Conservation (phyloP, 2,797 vertebrate genomes). For the Lates japonicus region DNA sequence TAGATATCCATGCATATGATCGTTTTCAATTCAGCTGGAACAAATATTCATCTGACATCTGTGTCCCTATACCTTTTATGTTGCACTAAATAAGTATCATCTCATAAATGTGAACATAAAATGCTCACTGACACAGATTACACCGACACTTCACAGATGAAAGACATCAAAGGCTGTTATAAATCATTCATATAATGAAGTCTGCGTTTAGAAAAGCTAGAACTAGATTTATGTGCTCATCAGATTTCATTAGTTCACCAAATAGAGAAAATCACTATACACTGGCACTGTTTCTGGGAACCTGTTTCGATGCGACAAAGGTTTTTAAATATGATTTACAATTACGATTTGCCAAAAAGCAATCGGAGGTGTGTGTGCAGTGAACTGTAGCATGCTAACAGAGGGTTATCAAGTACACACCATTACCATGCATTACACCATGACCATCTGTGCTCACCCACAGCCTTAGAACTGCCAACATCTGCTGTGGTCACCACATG, state of each 20-base stretch:
- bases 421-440: slow-evolving; percentile 1
- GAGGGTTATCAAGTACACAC: not conserved
- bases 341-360: not conserved
- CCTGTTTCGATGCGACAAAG: not conserved
- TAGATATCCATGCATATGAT: not conserved
- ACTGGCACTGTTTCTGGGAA: not conserved
- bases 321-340: not conserved
- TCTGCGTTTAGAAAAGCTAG: not conserved
- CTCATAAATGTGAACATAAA: slow-evolving; percentile 1
- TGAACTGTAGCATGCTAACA: not conserved
- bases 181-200: not conserved
- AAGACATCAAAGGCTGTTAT: slow-evolving; percentile 21
- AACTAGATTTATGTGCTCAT: not conserved
- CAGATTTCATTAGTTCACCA: not conserved
- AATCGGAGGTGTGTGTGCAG: slow-evolving; percentile 19
- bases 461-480: not conserved
- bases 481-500: not conserved
- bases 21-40: not conserved
- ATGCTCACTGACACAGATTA: slow-evolving; percentile 32
- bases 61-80: slow-evolving; percentile 7
- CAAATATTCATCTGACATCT: slow-evolving; percentile 6
- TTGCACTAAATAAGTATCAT: not conserved
- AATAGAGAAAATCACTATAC: not conserved
- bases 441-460: slow-evolving; percentile 16
- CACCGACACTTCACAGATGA: not conserved